Percentiles rank a stretch among this genome's conserved stretches.
Evolutionary conservation across 2,797 vertebrate species (phyloP).

Genomic region (Ceyx erithaca): DNA sequence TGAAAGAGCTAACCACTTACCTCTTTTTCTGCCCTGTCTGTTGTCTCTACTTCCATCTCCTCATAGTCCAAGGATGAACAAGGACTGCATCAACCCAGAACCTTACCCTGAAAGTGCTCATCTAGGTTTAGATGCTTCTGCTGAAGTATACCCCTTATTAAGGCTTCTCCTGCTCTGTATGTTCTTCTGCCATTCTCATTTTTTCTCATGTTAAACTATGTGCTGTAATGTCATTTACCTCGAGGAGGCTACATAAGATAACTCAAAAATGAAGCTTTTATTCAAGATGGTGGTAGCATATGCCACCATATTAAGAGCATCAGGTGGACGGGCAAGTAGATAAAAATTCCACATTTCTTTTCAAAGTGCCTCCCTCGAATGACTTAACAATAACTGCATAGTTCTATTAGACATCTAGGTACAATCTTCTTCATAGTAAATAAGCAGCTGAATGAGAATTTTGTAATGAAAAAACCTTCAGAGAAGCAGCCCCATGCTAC

Average conservation of each 20-base stretch:
- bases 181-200: background rate
- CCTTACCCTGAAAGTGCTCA: background rate
- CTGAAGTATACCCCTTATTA: background rate
- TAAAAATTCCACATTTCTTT: background rate
- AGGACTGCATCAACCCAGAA: background rate
- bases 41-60: background rate
- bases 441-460: background rate
- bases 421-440: background rate
- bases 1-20: background rate
- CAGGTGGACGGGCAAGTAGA: background rate
- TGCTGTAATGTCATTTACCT: background rate
- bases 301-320: background rate
- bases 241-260: background rate
- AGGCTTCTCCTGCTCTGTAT: background rate
- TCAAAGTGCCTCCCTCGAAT: fast-evolving
- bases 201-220: background rate
- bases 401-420: background rate
- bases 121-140: background rate
- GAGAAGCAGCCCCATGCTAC: background rate
- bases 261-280: background rate
- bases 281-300: background rate
- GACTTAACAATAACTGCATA: background rate
- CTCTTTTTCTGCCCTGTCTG: background rate
- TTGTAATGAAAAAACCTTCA: background rate
- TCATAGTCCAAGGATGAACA: background rate